A percentile compares a stretch with the other conserved stretches of the same genome.
Evolutionary conservation across 1,140 invertebrate species (phyloP).

Genomic region (Drosophila tsacasi): DNA sequence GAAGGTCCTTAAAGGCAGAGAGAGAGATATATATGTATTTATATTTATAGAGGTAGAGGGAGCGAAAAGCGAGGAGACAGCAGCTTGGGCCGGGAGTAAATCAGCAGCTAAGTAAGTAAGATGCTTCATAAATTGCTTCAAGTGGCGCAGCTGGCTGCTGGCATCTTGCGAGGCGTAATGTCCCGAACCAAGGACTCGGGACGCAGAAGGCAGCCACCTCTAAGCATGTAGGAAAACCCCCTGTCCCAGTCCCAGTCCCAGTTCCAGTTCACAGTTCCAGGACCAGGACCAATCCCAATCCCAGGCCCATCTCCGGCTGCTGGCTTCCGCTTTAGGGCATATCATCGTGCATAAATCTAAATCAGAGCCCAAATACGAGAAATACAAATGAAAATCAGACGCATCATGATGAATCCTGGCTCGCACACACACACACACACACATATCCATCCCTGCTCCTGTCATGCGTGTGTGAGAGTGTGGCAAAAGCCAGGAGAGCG

Average conservation of each 20-base stretch:
- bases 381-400: conserved; percentile 70
- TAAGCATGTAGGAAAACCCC: neutral
- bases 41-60: neutral
- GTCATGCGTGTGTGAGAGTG: neutral
- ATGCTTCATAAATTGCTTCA: conserved; percentile 82
- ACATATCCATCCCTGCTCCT: conserved; percentile 25
- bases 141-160: conserved; percentile 73
- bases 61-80: neutral
- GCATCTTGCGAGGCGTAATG: conserved; percentile 60
- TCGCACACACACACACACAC: conserved; percentile 8
- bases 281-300: neutral
- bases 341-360: conserved; percentile 71
- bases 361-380: conserved; percentile 65
- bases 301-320: conserved; percentile 15
- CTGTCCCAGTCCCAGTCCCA: neutral
- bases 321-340: conserved; percentile 64
- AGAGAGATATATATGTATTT: neutral
- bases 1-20: conserved; percentile 39
- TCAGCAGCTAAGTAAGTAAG: conserved; percentile 82
- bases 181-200: conserved; percentile 42
- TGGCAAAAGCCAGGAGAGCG: conserved; percentile 50
- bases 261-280: neutral
- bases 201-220: conserved; percentile 24
- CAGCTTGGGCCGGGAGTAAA: conserved; percentile 57
- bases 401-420: conserved; percentile 52